Base-by-base conservation (phyloP, 2,888 invertebrate species). In the Lasioglossum malachurum region DNA sequence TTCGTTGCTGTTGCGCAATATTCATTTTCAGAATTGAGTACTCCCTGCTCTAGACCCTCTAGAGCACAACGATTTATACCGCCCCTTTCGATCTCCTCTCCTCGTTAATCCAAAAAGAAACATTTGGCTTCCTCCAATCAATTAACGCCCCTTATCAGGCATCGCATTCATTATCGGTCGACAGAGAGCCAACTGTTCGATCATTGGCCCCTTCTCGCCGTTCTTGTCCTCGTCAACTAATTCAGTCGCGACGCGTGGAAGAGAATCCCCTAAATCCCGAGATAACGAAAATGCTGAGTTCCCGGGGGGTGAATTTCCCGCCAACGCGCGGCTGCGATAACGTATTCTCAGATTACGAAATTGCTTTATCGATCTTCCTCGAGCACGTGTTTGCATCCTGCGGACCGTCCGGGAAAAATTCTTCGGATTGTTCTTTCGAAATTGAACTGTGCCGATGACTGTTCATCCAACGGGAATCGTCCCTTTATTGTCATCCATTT, bases 261-360 rank as follows among this genome's bases (percentile, higher is more conserved):
- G 69, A 38, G 38, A 7, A 35, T 64, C 64, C 31, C 64, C 31
- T 64, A 69, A 38, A 38, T 46, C 64, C 27, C 8, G 35, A n/a
- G 69, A 78, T 69, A 74, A 74, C 64, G 64, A 75, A 74, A 74
- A 19, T 12, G 64, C 31, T 38, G 27, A 64, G 12, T 67, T 41
- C 38, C 69, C 35, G 1, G 12, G 12, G 53, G 10, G n/a, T n/a
- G n/a, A 53, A 53, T 35, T 27, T 35, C 60, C 44, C n/a, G 19
- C 60, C 44, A 41, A 14, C 46, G 46, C 49, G 64, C n/a, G 23
- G 23, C 41, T 19, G 31, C 74, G 53, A 67, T 67, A 75, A 64
- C 35, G n/a, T 35, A 49, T 74, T 69, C 69, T 35, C 19, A 80
- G 19, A 41, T 75, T 53, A 27, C 27, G 49, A 19, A 49, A 80